Evolutionary conservation across 2,888 invertebrate species (phyloP).

Genomic region (Calameuta idolon): DNA sequence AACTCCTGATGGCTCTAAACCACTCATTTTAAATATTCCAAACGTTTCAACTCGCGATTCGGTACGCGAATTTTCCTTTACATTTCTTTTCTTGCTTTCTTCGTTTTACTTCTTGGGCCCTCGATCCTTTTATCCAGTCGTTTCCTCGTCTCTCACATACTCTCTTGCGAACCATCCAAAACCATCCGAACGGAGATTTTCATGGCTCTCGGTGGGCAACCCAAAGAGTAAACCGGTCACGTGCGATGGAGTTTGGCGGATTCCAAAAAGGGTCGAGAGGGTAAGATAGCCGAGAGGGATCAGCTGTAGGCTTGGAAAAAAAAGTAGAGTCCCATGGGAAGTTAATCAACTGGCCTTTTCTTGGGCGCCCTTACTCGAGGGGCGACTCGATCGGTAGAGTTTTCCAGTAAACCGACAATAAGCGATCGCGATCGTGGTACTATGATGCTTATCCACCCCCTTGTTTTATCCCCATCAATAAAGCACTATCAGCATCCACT

Average conservation of each 20-base stretch:
- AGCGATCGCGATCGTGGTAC: background rate
- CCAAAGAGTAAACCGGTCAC: constrained; percentile 60
- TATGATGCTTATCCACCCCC: background rate
- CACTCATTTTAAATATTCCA: background rate
- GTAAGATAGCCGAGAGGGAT: constrained; percentile 62
- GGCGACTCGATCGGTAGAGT: constrained; percentile 35
- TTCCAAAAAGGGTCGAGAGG: constrained; percentile 31
- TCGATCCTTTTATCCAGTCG: too few relatives aligned
- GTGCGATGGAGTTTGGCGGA: constrained; percentile 48
- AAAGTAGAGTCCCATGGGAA: constrained; percentile 64
- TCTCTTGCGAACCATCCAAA: too few relatives aligned
- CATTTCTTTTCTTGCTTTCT: background rate
- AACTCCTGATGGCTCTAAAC: constrained; percentile 12
- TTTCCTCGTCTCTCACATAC: too few relatives aligned
- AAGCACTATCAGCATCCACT: background rate
- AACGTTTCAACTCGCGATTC: background rate
- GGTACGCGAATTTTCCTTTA: background rate
- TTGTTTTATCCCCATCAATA: background rate
- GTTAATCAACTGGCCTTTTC: constrained; percentile 65
- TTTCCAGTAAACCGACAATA: background rate
- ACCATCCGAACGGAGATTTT: background rate
- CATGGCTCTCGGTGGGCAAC: background rate
- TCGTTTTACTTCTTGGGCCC: background rate
- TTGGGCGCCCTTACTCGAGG: constrained; percentile 50
- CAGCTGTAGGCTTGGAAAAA: constrained; percentile 59